phyloP scores from a whole-genome alignment of 2,888 invertebrate species.

The Escarpia spicata region DNA sequence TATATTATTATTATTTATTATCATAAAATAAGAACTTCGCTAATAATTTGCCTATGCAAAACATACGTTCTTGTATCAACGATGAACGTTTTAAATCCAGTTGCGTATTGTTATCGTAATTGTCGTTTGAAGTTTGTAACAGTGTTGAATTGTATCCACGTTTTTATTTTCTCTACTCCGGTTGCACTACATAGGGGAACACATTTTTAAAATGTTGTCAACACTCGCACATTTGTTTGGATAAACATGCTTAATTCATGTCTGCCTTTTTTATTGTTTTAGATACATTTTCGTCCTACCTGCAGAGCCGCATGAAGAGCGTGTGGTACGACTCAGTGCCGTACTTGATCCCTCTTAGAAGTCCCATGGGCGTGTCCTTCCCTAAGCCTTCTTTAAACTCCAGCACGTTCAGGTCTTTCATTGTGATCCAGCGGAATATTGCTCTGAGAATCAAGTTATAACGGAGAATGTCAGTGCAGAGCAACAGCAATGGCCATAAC shows the following conservation, averaged over 20 bases:
- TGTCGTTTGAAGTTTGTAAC: neutral
- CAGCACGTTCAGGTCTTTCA: conserved; percentile 65
- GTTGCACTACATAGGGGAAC: too few species aligned
- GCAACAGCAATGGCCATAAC: conserved; percentile 49
- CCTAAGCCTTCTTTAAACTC: conserved; percentile 69
- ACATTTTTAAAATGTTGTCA: too few species aligned
- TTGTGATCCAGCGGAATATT: conserved; percentile 65
- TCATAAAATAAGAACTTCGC: too few species aligned
- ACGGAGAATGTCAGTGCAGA: conserved; percentile 68
- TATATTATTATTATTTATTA: too few species aligned
- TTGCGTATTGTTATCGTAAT: neutral
- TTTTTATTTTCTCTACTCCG: too few species aligned
- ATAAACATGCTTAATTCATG: too few species aligned
- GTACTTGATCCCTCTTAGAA: conserved; percentile 64
- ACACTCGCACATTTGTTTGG: too few species aligned
- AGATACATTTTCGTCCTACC: neutral
- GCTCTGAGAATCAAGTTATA: conserved; percentile 50
- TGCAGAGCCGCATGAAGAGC: conserved; percentile 65
- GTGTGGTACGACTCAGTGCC: conserved; percentile 66
- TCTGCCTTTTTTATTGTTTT: too few species aligned
- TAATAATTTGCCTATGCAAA: neutral
- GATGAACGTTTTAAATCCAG: neutral
- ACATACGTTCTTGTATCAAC: neutral
- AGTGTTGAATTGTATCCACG: too few species aligned
- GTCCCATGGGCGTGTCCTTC: conserved; percentile 59